phyloP scores from a whole-genome alignment of 2,797 vertebrate species.

The Sarcophilus harrisii region DNA sequence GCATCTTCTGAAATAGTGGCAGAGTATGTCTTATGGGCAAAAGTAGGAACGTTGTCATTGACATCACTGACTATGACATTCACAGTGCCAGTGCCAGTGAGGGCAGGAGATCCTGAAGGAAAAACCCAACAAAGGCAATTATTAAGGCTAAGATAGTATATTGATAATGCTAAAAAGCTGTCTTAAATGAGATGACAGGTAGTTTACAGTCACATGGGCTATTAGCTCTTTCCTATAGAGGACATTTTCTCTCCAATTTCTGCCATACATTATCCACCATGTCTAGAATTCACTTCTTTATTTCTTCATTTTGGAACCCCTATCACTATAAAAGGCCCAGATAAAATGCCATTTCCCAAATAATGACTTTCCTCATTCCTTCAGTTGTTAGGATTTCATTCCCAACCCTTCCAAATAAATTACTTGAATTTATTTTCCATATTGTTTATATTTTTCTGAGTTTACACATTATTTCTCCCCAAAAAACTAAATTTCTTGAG shows the following conservation, averaged over 20 bases:
- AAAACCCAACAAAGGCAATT: conserved; percentile 13
- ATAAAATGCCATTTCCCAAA: neutral
- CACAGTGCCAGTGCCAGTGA: conserved; percentile 95
- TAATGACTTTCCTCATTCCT: neutral
- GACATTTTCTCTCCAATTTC: neutral
- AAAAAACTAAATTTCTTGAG: neutral
- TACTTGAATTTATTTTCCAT: neutral
- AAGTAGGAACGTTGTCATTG: conserved; percentile 95
- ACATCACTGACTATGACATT: conserved; percentile 92
- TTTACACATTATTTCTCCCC: neutral
- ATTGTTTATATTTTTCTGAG: neutral
- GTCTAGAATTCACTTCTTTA: neutral
- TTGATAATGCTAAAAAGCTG: neutral
- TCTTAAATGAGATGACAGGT: neutral
- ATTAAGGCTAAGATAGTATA: neutral
- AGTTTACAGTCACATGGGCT: neutral
- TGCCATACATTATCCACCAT: neutral
- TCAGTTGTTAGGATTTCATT: neutral
- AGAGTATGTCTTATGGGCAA: conserved; percentile 90
- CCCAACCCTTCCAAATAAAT: neutral
- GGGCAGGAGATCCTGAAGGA: conserved; percentile 90
- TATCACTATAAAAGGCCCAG: neutral
- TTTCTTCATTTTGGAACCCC: neutral
- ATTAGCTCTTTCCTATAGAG: neutral
- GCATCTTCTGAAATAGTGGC: conserved; percentile 93